These are phyloP conservation scores for Podocnemis expansa DNA, from an alignment of 2,113 vertebrate genomes.

Conservation along the genomic window DNA sequence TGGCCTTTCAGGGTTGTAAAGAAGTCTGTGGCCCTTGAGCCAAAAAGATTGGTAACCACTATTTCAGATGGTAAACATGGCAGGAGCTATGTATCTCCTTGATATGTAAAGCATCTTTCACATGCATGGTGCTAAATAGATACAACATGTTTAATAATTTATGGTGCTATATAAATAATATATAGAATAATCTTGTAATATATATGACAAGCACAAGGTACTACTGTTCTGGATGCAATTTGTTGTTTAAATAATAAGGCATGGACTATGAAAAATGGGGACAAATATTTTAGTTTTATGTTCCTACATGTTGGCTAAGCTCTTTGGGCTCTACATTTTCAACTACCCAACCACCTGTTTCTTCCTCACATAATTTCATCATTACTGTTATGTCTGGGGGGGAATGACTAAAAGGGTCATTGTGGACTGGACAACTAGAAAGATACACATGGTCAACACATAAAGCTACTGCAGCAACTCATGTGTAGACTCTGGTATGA, in stretches of 20 bases:
- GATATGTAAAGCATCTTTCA: background rate
- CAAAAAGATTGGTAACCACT: too few species aligned
- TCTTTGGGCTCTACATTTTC: background rate
- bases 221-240: constrained; percentile 10
- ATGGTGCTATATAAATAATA: constrained; percentile 18
- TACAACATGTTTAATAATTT: constrained; percentile 10
- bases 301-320: background rate
- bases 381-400: background rate
- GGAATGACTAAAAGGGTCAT: background rate
- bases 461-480: background rate
- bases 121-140: background rate
- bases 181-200: background rate
- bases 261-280: constrained; percentile 9
- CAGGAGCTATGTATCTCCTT: background rate
- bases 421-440: background rate
- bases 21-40: too few species aligned
- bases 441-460: background rate
- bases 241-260: background rate
- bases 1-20: too few species aligned
- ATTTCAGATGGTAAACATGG: background rate
- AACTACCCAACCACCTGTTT: background rate
- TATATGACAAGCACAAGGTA: background rate
- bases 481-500: background rate
- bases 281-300: background rate
- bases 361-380: background rate